Evolutionary conservation across 2,888 invertebrate genomes (phyloP).

Genomic region (Scelioninae gen. 1): DNA sequence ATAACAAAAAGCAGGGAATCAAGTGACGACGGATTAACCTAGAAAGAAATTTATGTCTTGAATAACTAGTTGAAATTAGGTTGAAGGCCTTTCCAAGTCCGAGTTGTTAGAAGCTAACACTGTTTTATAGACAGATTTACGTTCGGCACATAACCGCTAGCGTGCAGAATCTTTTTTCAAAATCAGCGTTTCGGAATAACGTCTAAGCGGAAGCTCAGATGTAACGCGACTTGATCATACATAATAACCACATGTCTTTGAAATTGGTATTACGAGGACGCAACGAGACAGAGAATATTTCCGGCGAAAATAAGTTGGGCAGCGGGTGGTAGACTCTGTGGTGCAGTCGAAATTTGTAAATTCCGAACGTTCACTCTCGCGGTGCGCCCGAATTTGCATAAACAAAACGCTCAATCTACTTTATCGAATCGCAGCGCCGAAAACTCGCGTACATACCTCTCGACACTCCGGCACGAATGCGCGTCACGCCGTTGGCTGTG

Average conservation of each 20-base stretch:
- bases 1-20: not conserved
- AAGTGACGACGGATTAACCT: too few relatives aligned
- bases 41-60: not conserved
- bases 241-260: conserved; percentile 72
- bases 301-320: conserved; percentile 69
- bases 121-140: conserved; percentile 46
- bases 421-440: conserved; percentile 75
- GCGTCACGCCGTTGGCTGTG: conserved; percentile 50
- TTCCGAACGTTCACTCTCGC: conserved; percentile 44
- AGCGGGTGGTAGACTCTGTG: conserved; percentile 13
- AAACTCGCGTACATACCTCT: conserved; percentile 55
- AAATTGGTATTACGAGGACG: conserved; percentile 69
- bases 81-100: conserved; percentile 10
- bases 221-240: conserved; percentile 68
- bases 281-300: conserved; percentile 67
- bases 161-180: conserved; percentile 35
- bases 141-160: conserved; percentile 18
- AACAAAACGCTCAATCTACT: conserved; percentile 78
- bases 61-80: not conserved
- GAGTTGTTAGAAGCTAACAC: too few relatives aligned
- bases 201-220: conserved; percentile 51
- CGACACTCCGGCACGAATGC: conserved; percentile 42
- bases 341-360: conserved; percentile 55
- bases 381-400: conserved; percentile 74
- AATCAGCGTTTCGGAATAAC: conserved; percentile 28